Base-by-base conservation (phyloP, 1,140 invertebrate genomes). In the Lutraria rhynchaena region DNA sequence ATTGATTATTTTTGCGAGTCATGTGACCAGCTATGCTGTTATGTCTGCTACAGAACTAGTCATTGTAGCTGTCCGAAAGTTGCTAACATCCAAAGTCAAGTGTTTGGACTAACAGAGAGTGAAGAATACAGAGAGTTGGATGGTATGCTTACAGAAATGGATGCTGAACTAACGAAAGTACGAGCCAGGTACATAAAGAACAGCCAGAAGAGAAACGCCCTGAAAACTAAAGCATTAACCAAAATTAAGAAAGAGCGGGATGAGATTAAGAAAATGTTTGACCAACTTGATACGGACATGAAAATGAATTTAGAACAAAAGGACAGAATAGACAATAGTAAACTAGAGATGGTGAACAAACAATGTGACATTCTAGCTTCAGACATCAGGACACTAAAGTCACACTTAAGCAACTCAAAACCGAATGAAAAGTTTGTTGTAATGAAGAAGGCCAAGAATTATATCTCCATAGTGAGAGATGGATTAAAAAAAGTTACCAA, bases 401-500 rank as follows among this genome's bases (percentile, higher is more conserved):
- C 63, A 27, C 63, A 67, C 31, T 41, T 67, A 0, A 67, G 63
- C 33, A 67, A 67, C 44, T 19, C 63, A n/a, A 67, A 67, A 67
- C 63, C 63, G 17, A 67, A 67, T 31, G 63, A 67, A 15, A 67
- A 67, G 49, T 67, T 67, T 67, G 63, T 67, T 0, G 63, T 67
- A 1, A 67, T 67, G 63, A 67, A 67, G 44, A 67, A 67, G n/a
- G 63, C 63, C 9, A 67, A 67, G 44, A 67, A 67, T 41, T 67
- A 67, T 49, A 41, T 67, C 17, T 24, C 63, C 17, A 41, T 67
- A 1, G 44, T 67, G 31, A 67, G 49, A 49, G 63, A 67, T 31
- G 63, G 63, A 27, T 19, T 67, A n/a, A 67, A 13, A 9, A 67
- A 67, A 31, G 63, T 67, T 3, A 67, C 46, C 44, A 41, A 24